These are phyloP conservation scores for Hermodice carunculata DNA, from an alignment of 2,888 invertebrate species.

Conservation along the genomic window DNA sequence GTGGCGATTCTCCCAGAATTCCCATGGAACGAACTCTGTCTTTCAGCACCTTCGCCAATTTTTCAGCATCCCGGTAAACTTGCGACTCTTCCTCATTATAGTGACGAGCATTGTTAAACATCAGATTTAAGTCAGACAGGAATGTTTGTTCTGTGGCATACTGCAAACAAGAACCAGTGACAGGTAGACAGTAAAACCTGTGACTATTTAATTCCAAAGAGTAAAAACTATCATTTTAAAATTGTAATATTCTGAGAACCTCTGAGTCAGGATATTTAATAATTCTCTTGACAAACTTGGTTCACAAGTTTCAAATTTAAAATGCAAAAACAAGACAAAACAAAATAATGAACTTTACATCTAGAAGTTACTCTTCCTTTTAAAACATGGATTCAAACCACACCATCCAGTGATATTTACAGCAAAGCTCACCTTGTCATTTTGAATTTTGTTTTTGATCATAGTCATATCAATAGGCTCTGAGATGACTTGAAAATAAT, in stretches of 20 bases:
- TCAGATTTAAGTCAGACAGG: constrained; percentile 80
- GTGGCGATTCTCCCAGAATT: constrained; percentile 33
- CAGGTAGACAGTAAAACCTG: background rate
- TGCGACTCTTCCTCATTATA: constrained; percentile 97
- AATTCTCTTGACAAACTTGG: too few relatives aligned
- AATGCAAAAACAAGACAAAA: background rate
- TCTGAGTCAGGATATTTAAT: too few relatives aligned
- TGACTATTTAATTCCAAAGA: background rate
- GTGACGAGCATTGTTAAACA: constrained; percentile 97
- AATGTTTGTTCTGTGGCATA: constrained; percentile 76
- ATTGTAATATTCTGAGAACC: too few relatives aligned
- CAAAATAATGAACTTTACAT: background rate
- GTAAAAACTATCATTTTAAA: background rate
- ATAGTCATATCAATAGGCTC: constrained; percentile 96
- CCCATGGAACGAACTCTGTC: constrained; percentile 76
- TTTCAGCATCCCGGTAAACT: constrained; percentile 94
- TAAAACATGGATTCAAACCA: background rate
- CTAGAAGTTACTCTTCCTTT: background rate
- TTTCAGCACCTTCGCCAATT: constrained; percentile 85
- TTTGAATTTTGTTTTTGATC: constrained; percentile 91
- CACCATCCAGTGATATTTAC: background rate
- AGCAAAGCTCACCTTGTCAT: constrained; percentile 71
- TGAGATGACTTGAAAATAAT: constrained; percentile 94
- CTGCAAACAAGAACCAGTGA: constrained; percentile 46
- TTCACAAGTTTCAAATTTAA: too few relatives aligned